Base-by-base conservation (phyloP, 35 echinoderm and acorn worm species). In the Hemicentrotus pulcherrimus region DNA sequence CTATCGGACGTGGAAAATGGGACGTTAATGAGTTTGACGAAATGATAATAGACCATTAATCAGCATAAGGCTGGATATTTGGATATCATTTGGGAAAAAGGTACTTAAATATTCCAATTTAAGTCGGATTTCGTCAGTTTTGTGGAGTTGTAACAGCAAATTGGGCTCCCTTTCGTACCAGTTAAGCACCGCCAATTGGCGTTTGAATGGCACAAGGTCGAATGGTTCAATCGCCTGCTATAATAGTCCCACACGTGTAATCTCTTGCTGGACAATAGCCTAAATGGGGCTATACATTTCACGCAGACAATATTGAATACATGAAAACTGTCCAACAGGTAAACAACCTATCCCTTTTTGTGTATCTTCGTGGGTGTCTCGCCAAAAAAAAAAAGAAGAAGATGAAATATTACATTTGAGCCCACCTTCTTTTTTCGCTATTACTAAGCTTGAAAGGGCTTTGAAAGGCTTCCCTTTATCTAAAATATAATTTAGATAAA, bases 251-350 rank as follows among this genome's bases (percentile, higher is more conserved):
- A 90, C 88, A 45, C 46, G 32, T 90, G 88, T 45, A 90, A 90
- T 90, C 88, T 33, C 46, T 7, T 32, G 88, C 88, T 90, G 19
- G 32, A 90, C 88, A 90, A 90, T 90, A 15, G 46, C 32, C 11
- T 47, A 31, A 90, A 90, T 90, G 15, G 46, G 11, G 15, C 88
- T 90, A 33, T 90, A 35, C 11, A 90, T 90, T 90, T n/a, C 88
- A 32, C 31, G 33, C 88, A 90, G 46, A 90, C 88, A 46, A 90
- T 90, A 47, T 47, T 90, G 32, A 90, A 47, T 90, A 90, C 88
- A 90, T 47, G 32, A 47, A 33, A 41, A 47, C 88, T 33, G 88
- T 90, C 45, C 45, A 90, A 90, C 88, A 47, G 32, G 88, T 90
- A 90, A 90, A 45, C 46, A 90, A 33, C 88, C 88, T 90, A 32